phyloP scores from a whole-genome alignment of 2,888 invertebrate species.

The Chrysotoxum bicinctum region DNA sequence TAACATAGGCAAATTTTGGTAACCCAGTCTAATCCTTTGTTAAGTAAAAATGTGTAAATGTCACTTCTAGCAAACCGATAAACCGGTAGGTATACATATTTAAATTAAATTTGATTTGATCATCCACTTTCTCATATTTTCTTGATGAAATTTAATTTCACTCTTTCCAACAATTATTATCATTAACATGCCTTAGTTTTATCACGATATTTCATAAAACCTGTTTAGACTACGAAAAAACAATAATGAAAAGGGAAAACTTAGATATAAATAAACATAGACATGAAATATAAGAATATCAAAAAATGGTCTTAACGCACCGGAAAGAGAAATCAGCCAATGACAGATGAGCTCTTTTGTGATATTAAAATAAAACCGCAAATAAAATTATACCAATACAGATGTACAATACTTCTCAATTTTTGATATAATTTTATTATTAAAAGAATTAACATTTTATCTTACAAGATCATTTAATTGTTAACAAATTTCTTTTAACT shows the following conservation, averaged over 20 bases:
- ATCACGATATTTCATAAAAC: conserved; percentile 21
- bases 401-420: background rate
- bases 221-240: background rate
- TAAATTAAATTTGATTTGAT: background rate
- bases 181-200: conserved; percentile 13
- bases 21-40: no score
- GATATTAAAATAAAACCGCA: conserved; percentile 3
- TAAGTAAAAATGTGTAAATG: no score
- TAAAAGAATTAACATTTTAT: no score
- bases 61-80: no score
- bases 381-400: conserved; percentile 7
- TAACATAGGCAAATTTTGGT: no score
- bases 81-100: no score
- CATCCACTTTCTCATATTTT: conserved; percentile 6
- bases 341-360: conserved; percentile 8
- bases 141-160: conserved; percentile 31
- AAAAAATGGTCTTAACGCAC: conserved; percentile 5
- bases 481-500: no score
- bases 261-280: conserved; percentile 31
- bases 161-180: conserved; percentile 23
- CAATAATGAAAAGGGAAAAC: conserved; percentile 61
- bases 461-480: no score
- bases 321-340: conserved; percentile 58
- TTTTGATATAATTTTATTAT: background rate
- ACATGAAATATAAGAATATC: conserved; percentile 35